These are phyloP conservation scores for Atta texana DNA, from an alignment of 1,140 invertebrate genomes.

Conservation along the genomic window DNA sequence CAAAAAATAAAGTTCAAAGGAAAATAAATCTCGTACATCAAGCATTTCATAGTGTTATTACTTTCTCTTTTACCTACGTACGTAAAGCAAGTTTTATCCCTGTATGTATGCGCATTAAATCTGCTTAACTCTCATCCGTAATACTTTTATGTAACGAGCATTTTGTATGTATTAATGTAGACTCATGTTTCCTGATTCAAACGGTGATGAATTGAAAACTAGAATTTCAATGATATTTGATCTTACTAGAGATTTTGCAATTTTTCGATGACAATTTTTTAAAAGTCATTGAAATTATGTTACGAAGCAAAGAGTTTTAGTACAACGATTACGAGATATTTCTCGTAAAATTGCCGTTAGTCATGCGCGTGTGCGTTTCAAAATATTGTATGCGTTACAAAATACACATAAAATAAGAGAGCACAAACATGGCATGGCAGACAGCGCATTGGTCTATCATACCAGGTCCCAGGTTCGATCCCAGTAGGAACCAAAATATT, in stretches of 20 bases:
- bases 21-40: neutral
- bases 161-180: conserved; percentile 32
- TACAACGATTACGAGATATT: neutral
- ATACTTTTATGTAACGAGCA: conserved; percentile 26
- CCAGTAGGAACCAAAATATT: no score
- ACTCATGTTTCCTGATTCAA: conserved; percentile 9
- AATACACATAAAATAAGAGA: neutral
- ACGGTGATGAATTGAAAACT: neutral
- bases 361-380: neutral
- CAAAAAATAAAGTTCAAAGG: conserved; percentile 5
- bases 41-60: conserved; percentile 8
- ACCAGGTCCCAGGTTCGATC: no score
- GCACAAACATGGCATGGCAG: no score
- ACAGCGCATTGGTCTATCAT: no score
- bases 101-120: conserved; percentile 42
- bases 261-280: neutral
- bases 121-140: conserved; percentile 57
- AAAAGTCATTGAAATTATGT: conserved; percentile 23
- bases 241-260: neutral
- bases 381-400: neutral
- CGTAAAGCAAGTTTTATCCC: neutral
- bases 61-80: neutral
- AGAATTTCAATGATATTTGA: conserved; percentile 5
- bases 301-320: neutral
- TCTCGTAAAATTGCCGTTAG: neutral